Percentiles rank a stretch among this genome's conserved stretches.
These are phyloP conservation scores for Peucedramus taeniatus DNA, from an alignment of 2,113 vertebrate species.

Conservation along the genomic window DNA sequence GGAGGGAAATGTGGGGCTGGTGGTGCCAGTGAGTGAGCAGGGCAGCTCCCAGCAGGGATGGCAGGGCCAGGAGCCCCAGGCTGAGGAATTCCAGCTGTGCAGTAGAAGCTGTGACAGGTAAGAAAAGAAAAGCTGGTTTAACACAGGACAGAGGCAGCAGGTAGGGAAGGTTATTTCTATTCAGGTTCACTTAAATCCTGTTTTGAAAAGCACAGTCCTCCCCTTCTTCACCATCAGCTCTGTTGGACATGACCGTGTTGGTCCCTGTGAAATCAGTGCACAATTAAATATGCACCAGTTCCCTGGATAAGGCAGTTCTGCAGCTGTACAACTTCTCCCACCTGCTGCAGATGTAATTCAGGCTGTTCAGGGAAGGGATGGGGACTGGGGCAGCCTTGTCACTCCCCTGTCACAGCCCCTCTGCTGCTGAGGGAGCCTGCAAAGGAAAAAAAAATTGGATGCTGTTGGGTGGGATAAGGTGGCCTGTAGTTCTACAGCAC, in stretches of 20 bases:
- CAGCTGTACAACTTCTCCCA: neutral
- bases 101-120: neutral
- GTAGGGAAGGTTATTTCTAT: neutral
- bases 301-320: neutral
- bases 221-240: neutral
- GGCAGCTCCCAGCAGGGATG: neutral
- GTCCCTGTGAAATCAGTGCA: neutral
- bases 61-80: neutral
- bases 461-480: accelerated
- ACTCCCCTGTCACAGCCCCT: neutral
- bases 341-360: accelerated
- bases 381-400: neutral
- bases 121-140: neutral
- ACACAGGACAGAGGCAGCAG: neutral
- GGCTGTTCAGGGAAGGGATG: neutral
- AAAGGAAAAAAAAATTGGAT: neutral
- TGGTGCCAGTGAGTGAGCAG: neutral
- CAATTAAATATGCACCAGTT: neutral
- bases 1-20: neutral
- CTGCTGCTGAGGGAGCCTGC: neutral
- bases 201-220: neutral
- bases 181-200: neutral
- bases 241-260: neutral
- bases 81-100: neutral
- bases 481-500: too few species aligned